These are phyloP conservation scores for Heliconius ethilla DNA, from an alignment of 2,888 invertebrate species.

Conservation along the genomic window DNA sequence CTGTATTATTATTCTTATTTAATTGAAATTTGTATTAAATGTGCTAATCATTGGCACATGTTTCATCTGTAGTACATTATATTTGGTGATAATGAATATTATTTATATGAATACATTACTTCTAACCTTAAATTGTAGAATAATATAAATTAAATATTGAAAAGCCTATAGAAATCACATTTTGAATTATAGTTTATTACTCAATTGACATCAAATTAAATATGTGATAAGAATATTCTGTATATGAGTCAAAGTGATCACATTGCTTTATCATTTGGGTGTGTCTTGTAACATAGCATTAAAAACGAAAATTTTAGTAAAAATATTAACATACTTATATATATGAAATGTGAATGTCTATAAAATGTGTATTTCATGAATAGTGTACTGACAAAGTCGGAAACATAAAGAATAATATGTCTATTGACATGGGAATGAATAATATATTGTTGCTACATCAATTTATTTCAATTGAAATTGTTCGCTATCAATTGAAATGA, in stretches of 20 bases:
- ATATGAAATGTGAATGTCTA: background rate
- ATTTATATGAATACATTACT: background rate
- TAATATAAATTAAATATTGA: background rate
- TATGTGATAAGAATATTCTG: background rate
- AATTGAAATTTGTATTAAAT: background rate
- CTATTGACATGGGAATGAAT: constrained; percentile 22
- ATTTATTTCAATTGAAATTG: constrained; percentile 69
- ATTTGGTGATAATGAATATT: background rate
- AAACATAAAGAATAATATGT: background rate
- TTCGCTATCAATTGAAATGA: constrained; percentile 59
- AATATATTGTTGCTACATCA: constrained; percentile 52
- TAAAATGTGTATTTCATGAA: background rate
- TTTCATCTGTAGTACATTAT: background rate
- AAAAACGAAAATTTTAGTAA: background rate
- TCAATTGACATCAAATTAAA: constrained; percentile 2
- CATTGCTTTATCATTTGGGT: background rate
- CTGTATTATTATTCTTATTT: background rate
- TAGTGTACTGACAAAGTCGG: background rate
- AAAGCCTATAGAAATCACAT: background rate
- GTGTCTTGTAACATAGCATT: background rate
- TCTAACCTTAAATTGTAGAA: background rate
- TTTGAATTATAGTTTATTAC: background rate
- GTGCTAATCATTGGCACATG: background rate
- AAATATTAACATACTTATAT: background rate
- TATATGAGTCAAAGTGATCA: background rate